Base-by-base conservation (phyloP, 2,113 vertebrate species). In the Progne subis region DNA sequence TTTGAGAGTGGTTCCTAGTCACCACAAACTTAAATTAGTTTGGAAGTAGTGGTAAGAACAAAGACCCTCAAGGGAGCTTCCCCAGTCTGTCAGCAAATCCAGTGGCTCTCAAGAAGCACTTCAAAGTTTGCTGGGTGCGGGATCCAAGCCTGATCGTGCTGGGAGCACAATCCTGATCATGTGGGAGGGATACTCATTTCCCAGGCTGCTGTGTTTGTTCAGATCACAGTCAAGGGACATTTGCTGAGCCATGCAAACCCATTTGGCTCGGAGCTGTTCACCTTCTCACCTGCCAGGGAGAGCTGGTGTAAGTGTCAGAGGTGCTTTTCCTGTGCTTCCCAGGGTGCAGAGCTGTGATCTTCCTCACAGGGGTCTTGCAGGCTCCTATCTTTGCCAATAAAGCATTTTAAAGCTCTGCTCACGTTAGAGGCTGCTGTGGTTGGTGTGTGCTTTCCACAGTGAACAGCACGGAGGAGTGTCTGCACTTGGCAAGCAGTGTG, bases 11-110 rank as follows among this genome's bases (percentile, higher is more conserved):
- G 56, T 55, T 86, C 44, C 5, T 3, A 88, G 96, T 94, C 96
- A 94, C 80, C 97, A 97, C 97, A 95, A 95, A 82, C 96, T 97
- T 98, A 95, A 98, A 98, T 98, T 97, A 98, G 92, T 83, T 94
- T 87, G 96, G 94, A 89, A 91, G 74, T 34, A 95, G 60, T 59
- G 80, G 67, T 83, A 86, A 94, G n/a, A 88, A 86, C 96, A 95
- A 95, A 97, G 96, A 94, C 59, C 74, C 92, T 90, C 25, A 84
- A 41, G 88, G 90, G 88, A 90, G 71, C 75, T 85, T 75, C 65
- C 57, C 65, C 78, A 21, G 64, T 64, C 92, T 91, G 64, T 75
- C 88, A 92, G 82, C 88, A 85, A 91, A 72, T 64, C 28, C 81
- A 44, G 47, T 49, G 59, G 23, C 86, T 72, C 67, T 78, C 41